These are phyloP conservation scores for Lottia scabra DNA, from an alignment of 2,888 invertebrate species.

Conservation along the genomic window DNA sequence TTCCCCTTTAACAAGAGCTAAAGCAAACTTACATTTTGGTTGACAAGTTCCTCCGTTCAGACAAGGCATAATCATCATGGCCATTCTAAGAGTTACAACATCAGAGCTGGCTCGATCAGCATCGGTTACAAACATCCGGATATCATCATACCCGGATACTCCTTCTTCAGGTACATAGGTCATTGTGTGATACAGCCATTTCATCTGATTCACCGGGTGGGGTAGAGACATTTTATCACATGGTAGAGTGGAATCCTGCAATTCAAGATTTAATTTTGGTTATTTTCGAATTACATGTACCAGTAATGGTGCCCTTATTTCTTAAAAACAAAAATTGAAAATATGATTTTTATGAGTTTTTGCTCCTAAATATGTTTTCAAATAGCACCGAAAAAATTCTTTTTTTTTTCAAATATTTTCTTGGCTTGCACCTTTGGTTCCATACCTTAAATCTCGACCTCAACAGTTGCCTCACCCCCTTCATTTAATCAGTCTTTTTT, in stretches of 20 bases:
- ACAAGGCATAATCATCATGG: conserved; percentile 30
- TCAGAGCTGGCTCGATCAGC: conserved; percentile 25
- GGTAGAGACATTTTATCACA: conserved; percentile 21
- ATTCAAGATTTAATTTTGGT: neutral
- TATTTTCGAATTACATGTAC: too few species aligned
- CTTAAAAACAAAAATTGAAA: too few species aligned
- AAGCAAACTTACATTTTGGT: neutral
- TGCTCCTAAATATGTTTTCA: too few species aligned
- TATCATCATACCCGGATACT: conserved; percentile 26
- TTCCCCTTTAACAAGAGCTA: too few species aligned
- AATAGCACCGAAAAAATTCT: too few species aligned
- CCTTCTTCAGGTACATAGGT: conserved; percentile 22
- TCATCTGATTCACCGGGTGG: conserved; percentile 7
- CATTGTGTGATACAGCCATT: conserved; percentile 23
- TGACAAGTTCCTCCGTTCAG: conserved; percentile 26
- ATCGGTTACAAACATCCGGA: conserved; percentile 27
- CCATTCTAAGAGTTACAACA: conserved; percentile 28
- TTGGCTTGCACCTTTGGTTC: too few species aligned
- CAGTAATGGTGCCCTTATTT: too few species aligned
- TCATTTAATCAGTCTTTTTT: too few species aligned
- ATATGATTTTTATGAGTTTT: too few species aligned
- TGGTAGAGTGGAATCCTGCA: conserved; percentile 6
- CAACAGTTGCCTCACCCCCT: too few species aligned
- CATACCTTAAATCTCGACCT: too few species aligned
- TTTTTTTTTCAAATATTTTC: too few species aligned